Conservation (phyloP, 1,140 invertebrate species). For the Drosophila ogumai region DNA sequence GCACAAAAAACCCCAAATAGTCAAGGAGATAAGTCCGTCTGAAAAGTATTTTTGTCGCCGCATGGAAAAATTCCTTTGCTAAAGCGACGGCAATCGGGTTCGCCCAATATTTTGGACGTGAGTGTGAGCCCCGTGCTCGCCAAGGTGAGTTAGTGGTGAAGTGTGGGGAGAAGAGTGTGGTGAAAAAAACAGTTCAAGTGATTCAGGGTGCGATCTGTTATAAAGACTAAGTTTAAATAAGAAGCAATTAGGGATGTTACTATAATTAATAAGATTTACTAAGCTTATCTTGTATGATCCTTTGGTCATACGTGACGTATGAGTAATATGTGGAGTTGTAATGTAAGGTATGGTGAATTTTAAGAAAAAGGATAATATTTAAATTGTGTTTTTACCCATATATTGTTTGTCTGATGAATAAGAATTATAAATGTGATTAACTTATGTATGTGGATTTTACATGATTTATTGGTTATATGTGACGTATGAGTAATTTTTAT, state of each 20-base stretch:
- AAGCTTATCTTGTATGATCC: no score
- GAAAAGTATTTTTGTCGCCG: slow-evolving; percentile 8
- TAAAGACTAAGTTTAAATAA: no score
- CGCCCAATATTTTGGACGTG: slow-evolving; percentile 44
- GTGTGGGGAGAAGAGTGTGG: slow-evolving; percentile 2
- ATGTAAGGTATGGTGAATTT: background rate
- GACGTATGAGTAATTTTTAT: background rate
- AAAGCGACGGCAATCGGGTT: slow-evolving; percentile 52
- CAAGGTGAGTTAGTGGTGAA: slow-evolving; percentile 44
- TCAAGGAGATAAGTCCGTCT: slow-evolving; percentile 6
- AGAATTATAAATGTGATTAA: no score
- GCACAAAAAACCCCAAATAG: slow-evolving; percentile 15
- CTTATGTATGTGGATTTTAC: no score
- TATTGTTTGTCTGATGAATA: background rate
- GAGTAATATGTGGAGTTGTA: no score
- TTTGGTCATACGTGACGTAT: no score
- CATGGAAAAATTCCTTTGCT: slow-evolving; percentile 19
- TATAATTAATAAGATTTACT: background rate
- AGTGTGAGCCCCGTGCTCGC: slow-evolving; percentile 55
- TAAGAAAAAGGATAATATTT: background rate
- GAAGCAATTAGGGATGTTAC: background rate
- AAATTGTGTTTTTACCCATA: background rate
- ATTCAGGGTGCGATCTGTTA: background rate
- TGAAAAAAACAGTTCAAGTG: background rate
- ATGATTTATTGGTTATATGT: background rate